Conservation (phyloP, 2,113 vertebrate species). For the Egretta garzetta region DNA sequence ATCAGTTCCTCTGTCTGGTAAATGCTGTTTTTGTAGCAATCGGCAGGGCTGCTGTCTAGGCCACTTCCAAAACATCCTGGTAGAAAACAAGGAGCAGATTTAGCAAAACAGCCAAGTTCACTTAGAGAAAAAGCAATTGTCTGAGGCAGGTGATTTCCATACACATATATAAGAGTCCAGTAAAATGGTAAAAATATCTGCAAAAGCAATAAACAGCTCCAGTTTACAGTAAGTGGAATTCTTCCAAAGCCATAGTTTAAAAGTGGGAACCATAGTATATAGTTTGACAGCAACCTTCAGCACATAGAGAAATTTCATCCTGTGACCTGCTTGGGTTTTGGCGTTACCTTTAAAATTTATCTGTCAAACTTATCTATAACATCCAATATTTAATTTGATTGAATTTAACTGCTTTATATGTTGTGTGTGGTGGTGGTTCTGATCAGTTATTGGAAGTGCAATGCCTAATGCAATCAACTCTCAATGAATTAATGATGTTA, state of each 20-base stretch:
- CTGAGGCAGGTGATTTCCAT: neutral
- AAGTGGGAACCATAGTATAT: neutral
- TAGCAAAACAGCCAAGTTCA: constrained; percentile 3
- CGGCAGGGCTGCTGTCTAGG: neutral
- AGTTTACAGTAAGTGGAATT: neutral
- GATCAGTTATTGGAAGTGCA: neutral
- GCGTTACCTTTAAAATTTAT: neutral
- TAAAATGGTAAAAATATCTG: neutral
- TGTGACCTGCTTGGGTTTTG: neutral
- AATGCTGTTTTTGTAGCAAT: constrained; percentile 27
- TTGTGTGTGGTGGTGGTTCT: neutral
- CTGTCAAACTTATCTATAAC: neutral
- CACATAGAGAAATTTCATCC: neutral
- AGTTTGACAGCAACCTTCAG: neutral
- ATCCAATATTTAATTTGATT: neutral
- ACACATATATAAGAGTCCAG: neutral
- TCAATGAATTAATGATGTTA: neutral
- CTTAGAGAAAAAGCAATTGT: neutral
- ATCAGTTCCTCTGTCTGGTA: constrained; percentile 47
- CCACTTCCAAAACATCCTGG: constrained; percentile 43
- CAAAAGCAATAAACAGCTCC: neutral
- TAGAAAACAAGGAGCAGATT: constrained; percentile 48
- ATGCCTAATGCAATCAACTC: neutral
- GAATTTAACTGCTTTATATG: neutral
- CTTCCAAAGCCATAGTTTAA: neutral